These are phyloP conservation scores for Macquaria ambigua DNA, from an alignment of 2,113 vertebrate species.

Conservation along the genomic window DNA sequence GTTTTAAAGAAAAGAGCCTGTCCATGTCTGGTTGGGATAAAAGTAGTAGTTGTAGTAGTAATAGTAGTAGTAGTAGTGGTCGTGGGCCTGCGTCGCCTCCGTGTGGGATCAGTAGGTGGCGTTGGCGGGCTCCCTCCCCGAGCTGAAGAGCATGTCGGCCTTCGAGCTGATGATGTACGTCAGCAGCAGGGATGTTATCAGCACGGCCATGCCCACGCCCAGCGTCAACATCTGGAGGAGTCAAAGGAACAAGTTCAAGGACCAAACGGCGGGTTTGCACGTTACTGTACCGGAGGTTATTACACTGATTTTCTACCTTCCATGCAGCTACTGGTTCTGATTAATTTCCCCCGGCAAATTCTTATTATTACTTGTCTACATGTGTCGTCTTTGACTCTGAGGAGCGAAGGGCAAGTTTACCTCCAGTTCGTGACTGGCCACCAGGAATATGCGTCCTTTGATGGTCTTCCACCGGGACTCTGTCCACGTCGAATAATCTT, in stretches of 20 bases:
- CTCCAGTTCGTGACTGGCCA: slow-evolving; percentile 95
- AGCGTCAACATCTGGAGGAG: slow-evolving; percentile 89
- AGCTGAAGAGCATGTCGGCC: slow-evolving; percentile 90
- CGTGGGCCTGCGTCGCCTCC: slow-evolving; percentile 32
- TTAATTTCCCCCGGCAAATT: too few relatives aligned
- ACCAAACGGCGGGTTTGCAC: too few relatives aligned
- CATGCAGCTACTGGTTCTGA: too few relatives aligned
- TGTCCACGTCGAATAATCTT: slow-evolving; percentile 93
- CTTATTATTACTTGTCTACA: not conserved
- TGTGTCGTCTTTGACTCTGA: not conserved
- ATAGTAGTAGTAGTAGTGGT: slow-evolving; percentile 60
- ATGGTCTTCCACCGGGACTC: slow-evolving; percentile 96
- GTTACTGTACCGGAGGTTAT: too few relatives aligned
- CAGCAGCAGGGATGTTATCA: slow-evolving; percentile 87
- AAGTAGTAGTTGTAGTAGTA: slow-evolving; percentile 45
- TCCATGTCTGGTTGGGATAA: slow-evolving; percentile 58
- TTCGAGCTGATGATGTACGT: slow-evolving; percentile 93
- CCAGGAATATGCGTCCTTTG: slow-evolving; percentile 91
- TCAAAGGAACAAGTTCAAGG: not conserved
- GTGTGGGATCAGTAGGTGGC: slow-evolving; percentile 88
- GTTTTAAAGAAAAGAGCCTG: slow-evolving; percentile 52
- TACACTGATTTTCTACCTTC: too few relatives aligned
- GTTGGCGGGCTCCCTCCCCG: slow-evolving; percentile 82
- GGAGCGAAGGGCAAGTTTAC: slow-evolving; percentile 70
- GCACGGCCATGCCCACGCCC: slow-evolving; percentile 86